A percentile compares a stretch with the other conserved stretches of the same genome.
These are phyloP conservation scores for Gnathonemus longibarbis DNA, from an alignment of 2,113 vertebrate species.

Conservation along the genomic window DNA sequence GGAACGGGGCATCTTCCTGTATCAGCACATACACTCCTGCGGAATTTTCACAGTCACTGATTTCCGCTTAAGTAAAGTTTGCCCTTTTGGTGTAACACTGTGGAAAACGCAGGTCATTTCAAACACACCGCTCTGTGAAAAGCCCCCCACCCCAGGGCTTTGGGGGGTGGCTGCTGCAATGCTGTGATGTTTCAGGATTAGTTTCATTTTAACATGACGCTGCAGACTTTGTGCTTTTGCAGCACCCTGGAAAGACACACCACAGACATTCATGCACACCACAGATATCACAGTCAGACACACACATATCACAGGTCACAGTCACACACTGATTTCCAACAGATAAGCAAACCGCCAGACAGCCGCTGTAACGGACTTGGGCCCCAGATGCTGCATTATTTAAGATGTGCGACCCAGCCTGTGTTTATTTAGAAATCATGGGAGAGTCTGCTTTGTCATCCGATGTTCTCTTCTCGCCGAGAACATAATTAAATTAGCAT, in stretches of 20 bases:
- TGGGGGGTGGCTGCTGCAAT: neutral
- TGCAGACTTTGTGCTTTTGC: neutral
- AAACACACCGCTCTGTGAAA: neutral
- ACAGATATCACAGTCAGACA: neutral
- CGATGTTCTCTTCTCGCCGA: neutral
- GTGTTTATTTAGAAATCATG: neutral
- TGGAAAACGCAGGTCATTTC: neutral
- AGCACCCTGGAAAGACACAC: neutral
- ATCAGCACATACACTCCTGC: neutral
- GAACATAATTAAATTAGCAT: neutral
- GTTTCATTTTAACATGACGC: neutral
- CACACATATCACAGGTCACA: neutral
- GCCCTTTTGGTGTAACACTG: neutral
- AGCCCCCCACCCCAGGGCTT: neutral
- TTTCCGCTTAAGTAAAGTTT: neutral
- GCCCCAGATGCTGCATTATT: neutral
- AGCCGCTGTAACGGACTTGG: neutral
- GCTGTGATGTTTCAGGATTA: neutral
- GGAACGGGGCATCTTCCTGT: too few species aligned
- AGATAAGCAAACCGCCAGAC: neutral
- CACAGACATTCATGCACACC: neutral
- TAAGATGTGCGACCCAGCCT: neutral
- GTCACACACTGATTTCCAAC: neutral
- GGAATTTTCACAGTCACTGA: neutral
- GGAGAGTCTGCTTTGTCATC: neutral